Percentiles rank a stretch among this genome's conserved stretches.
Conservation (phyloP, 1,140 invertebrate genomes). For the Pseudomyrmex pallidus region DNA sequence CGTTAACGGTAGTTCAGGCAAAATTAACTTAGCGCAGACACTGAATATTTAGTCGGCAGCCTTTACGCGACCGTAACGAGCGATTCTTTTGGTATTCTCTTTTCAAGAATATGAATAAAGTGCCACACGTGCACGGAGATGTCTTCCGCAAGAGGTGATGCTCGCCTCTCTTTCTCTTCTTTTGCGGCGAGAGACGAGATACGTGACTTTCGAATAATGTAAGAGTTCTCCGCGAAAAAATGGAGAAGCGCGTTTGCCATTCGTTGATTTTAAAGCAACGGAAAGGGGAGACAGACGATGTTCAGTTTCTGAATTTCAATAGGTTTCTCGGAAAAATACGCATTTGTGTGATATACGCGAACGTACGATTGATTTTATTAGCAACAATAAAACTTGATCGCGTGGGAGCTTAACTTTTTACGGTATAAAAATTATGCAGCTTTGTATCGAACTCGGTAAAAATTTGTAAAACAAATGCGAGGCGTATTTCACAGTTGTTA, state of each 20-base stretch:
- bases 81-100: conserved; percentile 48
- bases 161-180: background rate
- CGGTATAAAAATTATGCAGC: background rate
- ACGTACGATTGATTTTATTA: conserved; percentile 12
- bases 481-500: background rate
- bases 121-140: background rate
- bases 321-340: background rate
- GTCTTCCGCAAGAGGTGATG: background rate
- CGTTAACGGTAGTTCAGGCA: conserved; percentile 29
- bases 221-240: conserved; percentile 24
- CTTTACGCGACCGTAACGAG: background rate
- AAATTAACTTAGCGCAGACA: conserved; percentile 56
- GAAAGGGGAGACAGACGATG: background rate
- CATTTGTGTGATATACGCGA: background rate
- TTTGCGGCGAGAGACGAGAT: background rate
- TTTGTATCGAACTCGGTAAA: background rate
- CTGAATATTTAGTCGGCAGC: conserved; percentile 67
- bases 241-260: background rate
- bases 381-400: background rate
- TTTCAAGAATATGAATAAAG: conserved; percentile 50
- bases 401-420: background rate
- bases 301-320: conserved; percentile 52
- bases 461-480: background rate
- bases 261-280: conserved; percentile 19
- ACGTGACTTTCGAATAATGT: conserved; percentile 48